Percentiles rank a stretch among this genome's conserved stretches.
Evolutionary conservation across 92 coral and sea anemone genomes (phyloP).

Genomic region (Siderastrea radians): DNA sequence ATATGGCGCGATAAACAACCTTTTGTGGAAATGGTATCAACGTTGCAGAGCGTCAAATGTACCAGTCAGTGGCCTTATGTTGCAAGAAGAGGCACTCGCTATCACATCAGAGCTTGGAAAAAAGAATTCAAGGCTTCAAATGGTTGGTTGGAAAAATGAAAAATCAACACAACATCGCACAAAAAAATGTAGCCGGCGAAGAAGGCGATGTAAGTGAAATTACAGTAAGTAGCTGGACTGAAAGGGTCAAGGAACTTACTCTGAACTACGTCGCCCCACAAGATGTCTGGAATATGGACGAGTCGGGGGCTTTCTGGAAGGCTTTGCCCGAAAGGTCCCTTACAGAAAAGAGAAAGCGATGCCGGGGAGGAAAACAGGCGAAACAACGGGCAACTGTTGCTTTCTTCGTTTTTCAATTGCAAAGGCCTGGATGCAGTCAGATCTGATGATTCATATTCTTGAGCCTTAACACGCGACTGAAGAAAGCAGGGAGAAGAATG

Average conservation of each 20-base stretch:
- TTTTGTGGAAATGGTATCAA: constrained; percentile 58
- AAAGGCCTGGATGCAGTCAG: constrained; percentile 1
- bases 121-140: constrained; percentile 9
- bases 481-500: constrained; percentile 9
- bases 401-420: not conserved
- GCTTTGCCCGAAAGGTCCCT: constrained; percentile 55
- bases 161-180: constrained; percentile 38
- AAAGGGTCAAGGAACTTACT: constrained; percentile 11
- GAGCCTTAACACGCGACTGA: not conserved
- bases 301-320: constrained; percentile 53
- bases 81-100: constrained; percentile 5
- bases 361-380: constrained; percentile 58
- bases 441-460: not conserved
- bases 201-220: constrained; percentile 42
- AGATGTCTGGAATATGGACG: constrained; percentile 62
- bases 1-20: constrained; percentile 28
- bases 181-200: constrained; percentile 45
- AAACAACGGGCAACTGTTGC: constrained; percentile 41
- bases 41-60: constrained; percentile 34
- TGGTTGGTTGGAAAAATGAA: constrained; percentile 14
- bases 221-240: constrained; percentile 59
- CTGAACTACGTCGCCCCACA: constrained; percentile 30
- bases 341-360: constrained; percentile 44
- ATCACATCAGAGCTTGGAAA: constrained; percentile 7
- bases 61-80: constrained; percentile 50